Base-by-base conservation (phyloP, 2,113 vertebrate species). In the Hypanus sabinus region DNA sequence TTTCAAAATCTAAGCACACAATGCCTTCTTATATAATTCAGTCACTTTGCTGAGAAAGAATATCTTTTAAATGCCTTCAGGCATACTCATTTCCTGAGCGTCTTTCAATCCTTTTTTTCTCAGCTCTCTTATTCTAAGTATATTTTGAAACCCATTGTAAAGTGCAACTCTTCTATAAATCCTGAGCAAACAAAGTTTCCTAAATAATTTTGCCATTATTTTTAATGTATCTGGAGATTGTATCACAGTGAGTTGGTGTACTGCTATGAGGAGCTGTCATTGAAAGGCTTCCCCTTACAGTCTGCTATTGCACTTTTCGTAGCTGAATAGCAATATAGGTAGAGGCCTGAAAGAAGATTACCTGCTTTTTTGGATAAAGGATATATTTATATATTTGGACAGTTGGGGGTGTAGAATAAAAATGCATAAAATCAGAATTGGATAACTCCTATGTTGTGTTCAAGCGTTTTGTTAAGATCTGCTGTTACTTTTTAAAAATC, bases 401-500 rank as follows among this genome's bases (percentile, higher is more conserved):
- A 88, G 57, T 88, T 60, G 85, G 60, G 14, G 70, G 70, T 71
- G 70, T 30, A 20, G 20, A 60, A 12, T 60, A 60, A 24, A 11
- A 85, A 62, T 5, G 30, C 33, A 62, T 87, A 4, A 88, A 8
- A 30, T 88, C 16, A 30, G 60, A 16, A 33, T 14, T 12, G 3
- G n/a, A 1, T n/a, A 33, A 65, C 2, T 16, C 5, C 62, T 60
- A 68, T 9, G 81, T 22, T 14, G 57, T 88, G 30, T 7, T 88
- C 16, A 88, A 88, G 9, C 9, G 18, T 65, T 27, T 90, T 62
- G 57, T 87, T 5, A 87, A 60, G 14, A 1, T 16, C 33, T 33
- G 57, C 11, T 20, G 60, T 65, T 14, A 62, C 30, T 90, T 90
- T 87, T n/a, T 7, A n/a, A 65, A 94, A 73, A 77, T 96, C 93